Conservation (phyloP, 2,888 invertebrate genomes). For the Pterobdella sp. region DNA sequence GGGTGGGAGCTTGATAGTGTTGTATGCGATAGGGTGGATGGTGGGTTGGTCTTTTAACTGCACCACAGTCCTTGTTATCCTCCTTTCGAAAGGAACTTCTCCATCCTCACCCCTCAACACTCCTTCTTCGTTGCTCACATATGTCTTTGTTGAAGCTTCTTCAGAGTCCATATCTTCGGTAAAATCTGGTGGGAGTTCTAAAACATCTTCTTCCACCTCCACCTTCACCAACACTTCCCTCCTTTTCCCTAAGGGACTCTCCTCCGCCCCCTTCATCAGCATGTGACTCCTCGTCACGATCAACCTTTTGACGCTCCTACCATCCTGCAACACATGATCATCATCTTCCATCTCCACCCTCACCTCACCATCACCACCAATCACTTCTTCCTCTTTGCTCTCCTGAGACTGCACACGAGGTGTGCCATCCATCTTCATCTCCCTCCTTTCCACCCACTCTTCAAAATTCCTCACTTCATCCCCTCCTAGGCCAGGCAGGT, state of each 20-base stretch:
- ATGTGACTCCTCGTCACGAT: constrained; percentile 31
- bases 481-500: too few relatives aligned
- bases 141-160: constrained; percentile 12
- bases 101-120: constrained; percentile 4
- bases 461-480: constrained; percentile 28
- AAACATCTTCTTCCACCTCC: constrained; percentile 32
- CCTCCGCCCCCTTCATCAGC: background rate
- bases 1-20: constrained; percentile 9
- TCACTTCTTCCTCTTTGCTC: background rate
- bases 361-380: constrained; percentile 22
- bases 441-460: constrained; percentile 32
- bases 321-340: constrained; percentile 34
- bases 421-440: constrained; percentile 26
- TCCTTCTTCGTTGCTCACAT: constrained; percentile 19
- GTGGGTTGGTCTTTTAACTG: background rate
- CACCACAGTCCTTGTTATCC: constrained; percentile 22
- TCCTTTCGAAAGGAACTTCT: constrained; percentile 19
- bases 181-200: constrained; percentile 33
- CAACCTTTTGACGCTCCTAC: constrained; percentile 30
- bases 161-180: constrained; percentile 33
- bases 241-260: constrained; percentile 9
- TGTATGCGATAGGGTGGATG: constrained; percentile 1
- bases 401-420: background rate
- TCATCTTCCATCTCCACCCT: constrained; percentile 33
- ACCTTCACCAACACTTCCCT: constrained; percentile 24